Conservation (phyloP, 2,113 vertebrate genomes). For the Halcyon malimbica region DNA sequence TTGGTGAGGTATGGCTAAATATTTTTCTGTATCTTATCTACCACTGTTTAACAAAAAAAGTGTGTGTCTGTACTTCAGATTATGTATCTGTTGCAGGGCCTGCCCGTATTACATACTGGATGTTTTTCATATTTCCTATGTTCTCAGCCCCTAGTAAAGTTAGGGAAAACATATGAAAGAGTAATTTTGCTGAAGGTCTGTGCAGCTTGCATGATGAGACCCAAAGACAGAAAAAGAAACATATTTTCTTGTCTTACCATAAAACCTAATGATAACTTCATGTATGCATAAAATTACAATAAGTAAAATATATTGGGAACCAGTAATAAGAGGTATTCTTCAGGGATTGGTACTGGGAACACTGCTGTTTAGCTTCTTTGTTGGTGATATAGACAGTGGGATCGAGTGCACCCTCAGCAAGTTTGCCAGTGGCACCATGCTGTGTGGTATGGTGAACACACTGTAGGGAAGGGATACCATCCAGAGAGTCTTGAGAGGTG, state of each 20-base stretch:
- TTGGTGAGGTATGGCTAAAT: not conserved
- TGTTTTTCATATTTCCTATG: not conserved
- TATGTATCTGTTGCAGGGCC: not conserved
- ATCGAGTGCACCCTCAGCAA: too few relatives aligned
- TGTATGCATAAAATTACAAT: not conserved
- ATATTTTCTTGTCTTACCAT: not conserved
- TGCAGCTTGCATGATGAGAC: not conserved
- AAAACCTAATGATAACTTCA: not conserved
- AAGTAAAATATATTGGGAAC: not conserved
- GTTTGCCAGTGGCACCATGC: too few relatives aligned
- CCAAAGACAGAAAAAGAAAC: not conserved
- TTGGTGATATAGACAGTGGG: too few relatives aligned
- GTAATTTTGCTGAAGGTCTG: not conserved
- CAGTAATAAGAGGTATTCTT: not conserved
- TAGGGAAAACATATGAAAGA: not conserved
- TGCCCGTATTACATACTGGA: not conserved
- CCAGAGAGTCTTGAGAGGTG: too few relatives aligned
- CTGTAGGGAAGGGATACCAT: too few relatives aligned
- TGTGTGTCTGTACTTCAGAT: not conserved
- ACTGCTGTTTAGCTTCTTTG: too few relatives aligned
- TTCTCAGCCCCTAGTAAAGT: not conserved
- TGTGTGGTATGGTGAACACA: too few relatives aligned
- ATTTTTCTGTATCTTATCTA: not conserved
- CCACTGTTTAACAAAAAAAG: not conserved
- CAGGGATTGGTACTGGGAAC: not conserved